Percentiles rank a stretch among this genome's conserved stretches.
Conservation (phyloP, 2,888 invertebrate genomes). For the Drosophila villosipedis region DNA sequence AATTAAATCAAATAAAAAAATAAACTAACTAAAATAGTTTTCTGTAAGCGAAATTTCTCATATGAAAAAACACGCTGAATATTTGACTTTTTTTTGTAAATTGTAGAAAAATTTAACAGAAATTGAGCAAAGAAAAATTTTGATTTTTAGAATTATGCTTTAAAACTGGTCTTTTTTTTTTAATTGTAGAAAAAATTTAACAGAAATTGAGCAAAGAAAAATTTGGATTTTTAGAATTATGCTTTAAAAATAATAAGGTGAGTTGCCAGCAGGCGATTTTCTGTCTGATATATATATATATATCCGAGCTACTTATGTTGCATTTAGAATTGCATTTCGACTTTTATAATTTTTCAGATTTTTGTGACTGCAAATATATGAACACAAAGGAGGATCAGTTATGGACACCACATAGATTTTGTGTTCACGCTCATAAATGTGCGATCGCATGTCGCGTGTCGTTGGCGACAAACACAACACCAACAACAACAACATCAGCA, state of each 20-base stretch:
- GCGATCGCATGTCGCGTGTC: slow-evolving; percentile 49
- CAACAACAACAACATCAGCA: slow-evolving; percentile 2
- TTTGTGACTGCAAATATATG: too few species aligned
- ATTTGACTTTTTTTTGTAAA: neutral
- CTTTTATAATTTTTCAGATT: too few species aligned
- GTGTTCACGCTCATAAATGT: slow-evolving; percentile 9
- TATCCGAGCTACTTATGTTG: too few species aligned
- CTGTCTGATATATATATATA: neutral
- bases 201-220: neutral
- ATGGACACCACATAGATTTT: slow-evolving; percentile 6
- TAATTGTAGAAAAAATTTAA: too few species aligned
- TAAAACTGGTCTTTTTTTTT: neutral
- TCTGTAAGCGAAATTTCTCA: too few species aligned
- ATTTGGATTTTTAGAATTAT: neutral
- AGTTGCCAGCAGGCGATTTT: neutral
- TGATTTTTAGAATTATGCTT: neutral
- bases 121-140: neutral
- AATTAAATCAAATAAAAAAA: neutral
- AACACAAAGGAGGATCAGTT: neutral
- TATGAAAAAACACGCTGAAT: neutral
- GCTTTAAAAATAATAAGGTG: neutral
- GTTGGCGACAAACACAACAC: slow-evolving; percentile 18
- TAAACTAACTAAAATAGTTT: neutral
- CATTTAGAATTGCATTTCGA: too few species aligned
- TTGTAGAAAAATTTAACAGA: too few species aligned